Percentiles rank a stretch among this genome's conserved stretches.
Evolutionary conservation across 2,888 invertebrate genomes (phyloP).

Genomic region (Eurois occulta): DNA sequence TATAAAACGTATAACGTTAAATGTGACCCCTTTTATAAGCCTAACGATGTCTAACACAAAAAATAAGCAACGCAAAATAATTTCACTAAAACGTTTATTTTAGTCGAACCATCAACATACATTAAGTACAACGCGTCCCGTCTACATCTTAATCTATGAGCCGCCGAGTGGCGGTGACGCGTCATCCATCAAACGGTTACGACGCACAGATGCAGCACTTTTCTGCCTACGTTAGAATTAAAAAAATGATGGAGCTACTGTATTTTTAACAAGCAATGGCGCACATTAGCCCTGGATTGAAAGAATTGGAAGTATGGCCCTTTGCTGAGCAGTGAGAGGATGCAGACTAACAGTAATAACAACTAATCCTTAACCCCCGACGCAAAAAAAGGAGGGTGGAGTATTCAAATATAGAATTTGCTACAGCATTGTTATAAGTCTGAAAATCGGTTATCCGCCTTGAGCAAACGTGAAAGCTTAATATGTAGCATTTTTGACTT

Average conservation of each 20-base stretch:
- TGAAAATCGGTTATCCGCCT: too few species aligned
- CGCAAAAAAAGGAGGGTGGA: too few species aligned
- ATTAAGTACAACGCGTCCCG: slow-evolving; percentile 14
- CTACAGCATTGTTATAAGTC: too few species aligned
- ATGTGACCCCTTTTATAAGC: not conserved
- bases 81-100: not conserved
- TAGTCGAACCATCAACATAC: slow-evolving; percentile 16
- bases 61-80: not conserved
- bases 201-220: slow-evolving; percentile 16
- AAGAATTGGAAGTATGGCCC: not conserved
- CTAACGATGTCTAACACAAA: not conserved
- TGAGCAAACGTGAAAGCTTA: too few species aligned
- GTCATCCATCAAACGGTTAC: slow-evolving; percentile 43
- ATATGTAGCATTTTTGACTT: too few species aligned
- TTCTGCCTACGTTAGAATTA: not conserved
- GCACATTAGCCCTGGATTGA: not conserved
- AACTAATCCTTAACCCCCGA: not conserved
- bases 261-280: not conserved
- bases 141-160: slow-evolving; percentile 35
- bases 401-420: too few species aligned
- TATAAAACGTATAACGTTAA: not conserved
- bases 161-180: slow-evolving; percentile 22
- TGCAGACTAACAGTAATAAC: not conserved
- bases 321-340: not conserved
- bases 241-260: not conserved